Conservation (phyloP, 1,140 invertebrate species). For the Olivierus martensii region DNA sequence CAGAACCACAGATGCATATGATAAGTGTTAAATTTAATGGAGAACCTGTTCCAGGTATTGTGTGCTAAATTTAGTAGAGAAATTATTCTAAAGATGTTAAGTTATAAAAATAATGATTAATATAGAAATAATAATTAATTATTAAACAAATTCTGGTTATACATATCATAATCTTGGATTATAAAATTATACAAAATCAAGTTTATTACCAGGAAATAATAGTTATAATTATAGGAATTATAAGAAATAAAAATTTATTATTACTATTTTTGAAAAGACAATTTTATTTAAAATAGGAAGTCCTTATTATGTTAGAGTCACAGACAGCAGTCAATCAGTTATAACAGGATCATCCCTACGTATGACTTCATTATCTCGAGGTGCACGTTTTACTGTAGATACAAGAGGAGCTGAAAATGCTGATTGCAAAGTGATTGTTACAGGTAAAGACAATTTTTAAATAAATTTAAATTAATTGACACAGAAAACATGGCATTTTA, state of each 20-base stretch:
- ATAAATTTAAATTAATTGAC: neutral
- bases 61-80: neutral
- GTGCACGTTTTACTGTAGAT: conserved; percentile 45
- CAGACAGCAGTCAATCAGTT: conserved; percentile 42
- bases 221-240: too few relatives aligned
- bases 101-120: neutral
- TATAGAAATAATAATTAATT: neutral
- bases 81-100: neutral
- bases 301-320: conserved; percentile 60
- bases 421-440: conserved; percentile 32
- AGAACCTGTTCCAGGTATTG: conserved; percentile 69
- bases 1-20: conserved; percentile 24
- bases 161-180: too few relatives aligned
- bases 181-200: neutral
- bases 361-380: conserved; percentile 42
- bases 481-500: too few relatives aligned
- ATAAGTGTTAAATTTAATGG: conserved; percentile 89
- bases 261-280: neutral
- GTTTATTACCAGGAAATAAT: too few relatives aligned
- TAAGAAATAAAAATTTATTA: neutral
- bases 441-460: conserved; percentile 23
- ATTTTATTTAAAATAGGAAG: conserved; percentile 42
- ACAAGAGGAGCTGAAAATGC: conserved; percentile 33
- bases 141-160: too few relatives aligned
- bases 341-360: conserved; percentile 44